phyloP scores from a whole-genome alignment of 2,113 vertebrate genomes.

The Melanocharis versteri region DNA sequence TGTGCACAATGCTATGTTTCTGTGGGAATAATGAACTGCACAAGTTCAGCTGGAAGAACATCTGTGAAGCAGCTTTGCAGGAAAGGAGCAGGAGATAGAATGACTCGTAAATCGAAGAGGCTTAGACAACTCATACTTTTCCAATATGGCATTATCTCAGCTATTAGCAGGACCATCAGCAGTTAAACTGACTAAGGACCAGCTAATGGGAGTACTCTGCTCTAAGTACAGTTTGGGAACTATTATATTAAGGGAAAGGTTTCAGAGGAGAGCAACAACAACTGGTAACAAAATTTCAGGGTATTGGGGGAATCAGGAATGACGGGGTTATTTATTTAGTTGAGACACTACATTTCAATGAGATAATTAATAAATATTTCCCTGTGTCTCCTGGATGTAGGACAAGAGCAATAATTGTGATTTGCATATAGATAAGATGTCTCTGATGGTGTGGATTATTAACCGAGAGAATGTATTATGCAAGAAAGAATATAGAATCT shows the following conservation, averaged over 20 bases:
- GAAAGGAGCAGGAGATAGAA: not conserved
- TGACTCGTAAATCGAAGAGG: not conserved
- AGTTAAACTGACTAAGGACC: not conserved
- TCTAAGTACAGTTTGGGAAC: not conserved
- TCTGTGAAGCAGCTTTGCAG: not conserved
- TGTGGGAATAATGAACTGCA: not conserved
- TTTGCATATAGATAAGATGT: not conserved
- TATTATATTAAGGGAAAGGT: not conserved
- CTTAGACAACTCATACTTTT: not conserved
- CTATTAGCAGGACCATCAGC: not conserved
- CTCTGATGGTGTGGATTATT: not conserved
- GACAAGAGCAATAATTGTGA: not conserved
- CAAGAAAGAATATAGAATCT: not conserved
- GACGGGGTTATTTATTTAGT: not conserved
- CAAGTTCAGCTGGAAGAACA: not conserved
- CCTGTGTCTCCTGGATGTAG: not conserved
- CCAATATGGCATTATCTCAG: not conserved
- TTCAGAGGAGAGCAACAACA: not conserved
- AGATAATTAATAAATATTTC: not conserved
- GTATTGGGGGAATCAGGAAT: not conserved
- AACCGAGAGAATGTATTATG: not conserved
- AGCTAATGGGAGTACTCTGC: not conserved
- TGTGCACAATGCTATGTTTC: not conserved
- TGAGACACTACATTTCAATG: not conserved
- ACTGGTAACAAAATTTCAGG: not conserved